phyloP scores from a whole-genome alignment of 2,797 vertebrate species.

The Paguma larvata region DNA sequence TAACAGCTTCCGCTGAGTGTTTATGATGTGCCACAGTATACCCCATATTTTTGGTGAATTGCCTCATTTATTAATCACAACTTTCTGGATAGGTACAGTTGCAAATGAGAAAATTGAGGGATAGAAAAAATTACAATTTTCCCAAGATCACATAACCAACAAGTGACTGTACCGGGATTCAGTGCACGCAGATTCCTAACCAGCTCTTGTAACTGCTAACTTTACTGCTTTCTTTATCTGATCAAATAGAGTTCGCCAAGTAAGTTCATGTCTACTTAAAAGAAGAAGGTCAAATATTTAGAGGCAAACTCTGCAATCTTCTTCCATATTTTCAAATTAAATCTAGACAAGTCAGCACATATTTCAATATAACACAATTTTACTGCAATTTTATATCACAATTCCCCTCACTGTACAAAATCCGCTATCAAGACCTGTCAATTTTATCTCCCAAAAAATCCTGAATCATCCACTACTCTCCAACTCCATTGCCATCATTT shows the following conservation, averaged over 20 bases:
- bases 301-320: neutral
- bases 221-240: conserved; percentile 31
- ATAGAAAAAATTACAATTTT: neutral
- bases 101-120: neutral
- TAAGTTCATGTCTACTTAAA: conserved; percentile 50
- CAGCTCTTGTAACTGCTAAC: neutral
- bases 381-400: conserved; percentile 14
- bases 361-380: conserved; percentile 47
- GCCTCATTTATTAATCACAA: neutral
- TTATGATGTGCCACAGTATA: neutral
- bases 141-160: neutral
- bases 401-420: neutral
- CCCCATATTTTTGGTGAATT: neutral
- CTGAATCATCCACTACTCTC: neutral
- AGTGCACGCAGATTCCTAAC: neutral
- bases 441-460: neutral
- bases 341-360: neutral
- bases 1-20: neutral
- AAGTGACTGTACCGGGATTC: neutral
- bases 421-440: neutral
- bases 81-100: neutral
- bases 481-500: neutral
- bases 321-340: conserved; percentile 68
- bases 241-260: conserved; percentile 25
- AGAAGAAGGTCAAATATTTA: conserved; percentile 53